Conservation (phyloP, 2,888 invertebrate species). For the Apamea sordens region DNA sequence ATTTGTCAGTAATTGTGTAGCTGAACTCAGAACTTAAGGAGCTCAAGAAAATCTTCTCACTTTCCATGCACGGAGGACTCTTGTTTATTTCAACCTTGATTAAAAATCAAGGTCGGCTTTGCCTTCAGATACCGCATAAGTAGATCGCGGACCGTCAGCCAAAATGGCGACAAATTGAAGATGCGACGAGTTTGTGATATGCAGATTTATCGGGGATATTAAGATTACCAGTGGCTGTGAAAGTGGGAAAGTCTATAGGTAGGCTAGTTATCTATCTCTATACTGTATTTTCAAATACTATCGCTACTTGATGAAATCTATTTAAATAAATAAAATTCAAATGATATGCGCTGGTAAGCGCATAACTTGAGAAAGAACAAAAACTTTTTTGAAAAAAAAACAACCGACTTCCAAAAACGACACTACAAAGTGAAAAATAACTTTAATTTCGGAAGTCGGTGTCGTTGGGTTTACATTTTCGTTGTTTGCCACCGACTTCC, state of each 20-base stretch:
- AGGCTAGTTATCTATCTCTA: not conserved
- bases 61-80: conserved; percentile 5
- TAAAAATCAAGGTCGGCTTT: conserved; percentile 24
- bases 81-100: conserved; percentile 36
- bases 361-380: no score
- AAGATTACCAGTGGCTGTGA: not conserved
- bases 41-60: not conserved
- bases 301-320: not conserved
- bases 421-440: no score
- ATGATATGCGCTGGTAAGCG: no score
- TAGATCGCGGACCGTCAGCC: conserved; percentile 8
- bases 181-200: conserved; percentile 13
- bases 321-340: no score
- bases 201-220: conserved; percentile 14
- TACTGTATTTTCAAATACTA: not conserved
- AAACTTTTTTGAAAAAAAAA: no score
- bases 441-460: no score
- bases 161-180: conserved; percentile 49
- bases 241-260: not conserved
- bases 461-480: no score
- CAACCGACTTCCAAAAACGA: no score
- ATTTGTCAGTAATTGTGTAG: not conserved
- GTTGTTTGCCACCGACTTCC: no score
- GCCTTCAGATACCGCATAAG: conserved; percentile 21
- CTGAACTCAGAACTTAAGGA: not conserved